Conservation (phyloP, 2,888 invertebrate genomes). For the Tetrapedia diversipes region DNA sequence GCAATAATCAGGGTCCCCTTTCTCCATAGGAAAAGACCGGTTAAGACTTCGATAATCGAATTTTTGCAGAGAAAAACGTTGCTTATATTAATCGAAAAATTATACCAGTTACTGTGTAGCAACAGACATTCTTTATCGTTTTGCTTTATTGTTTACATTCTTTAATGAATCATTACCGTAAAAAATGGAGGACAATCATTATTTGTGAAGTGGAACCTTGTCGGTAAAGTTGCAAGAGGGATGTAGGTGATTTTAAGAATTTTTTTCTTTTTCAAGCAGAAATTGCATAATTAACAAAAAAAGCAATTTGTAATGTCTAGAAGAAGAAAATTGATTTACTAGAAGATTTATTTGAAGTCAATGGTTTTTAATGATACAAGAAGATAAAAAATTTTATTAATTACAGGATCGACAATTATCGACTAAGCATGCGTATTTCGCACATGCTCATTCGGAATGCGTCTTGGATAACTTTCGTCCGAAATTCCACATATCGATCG, state of each 20-base stretch:
- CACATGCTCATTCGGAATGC: conserved; percentile 44
- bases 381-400: not conserved
- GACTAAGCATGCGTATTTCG: conserved; percentile 22
- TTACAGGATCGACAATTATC: not conserved
- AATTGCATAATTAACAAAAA: not conserved
- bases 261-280: not conserved
- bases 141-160: too few relatives aligned
- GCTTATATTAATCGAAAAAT: not conserved
- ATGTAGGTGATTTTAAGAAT: not conserved
- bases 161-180: too few relatives aligned
- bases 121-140: not conserved
- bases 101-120: not conserved
- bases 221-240: not conserved
- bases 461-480: conserved; percentile 15
- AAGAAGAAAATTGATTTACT: not conserved
- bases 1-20: not conserved
- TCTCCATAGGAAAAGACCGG: not conserved
- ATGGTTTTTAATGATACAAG: not conserved
- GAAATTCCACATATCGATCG: conserved; percentile 51
- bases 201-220: too few relatives aligned
- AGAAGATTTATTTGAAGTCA: too few relatives aligned
- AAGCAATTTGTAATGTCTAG: not conserved
- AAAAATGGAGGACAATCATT: too few relatives aligned
- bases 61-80: not conserved
- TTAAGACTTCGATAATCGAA: not conserved